These are phyloP conservation scores for Oikopleura dioica DNA, from an alignment of 23 tunicate genomes.

Conservation along the genomic window DNA sequence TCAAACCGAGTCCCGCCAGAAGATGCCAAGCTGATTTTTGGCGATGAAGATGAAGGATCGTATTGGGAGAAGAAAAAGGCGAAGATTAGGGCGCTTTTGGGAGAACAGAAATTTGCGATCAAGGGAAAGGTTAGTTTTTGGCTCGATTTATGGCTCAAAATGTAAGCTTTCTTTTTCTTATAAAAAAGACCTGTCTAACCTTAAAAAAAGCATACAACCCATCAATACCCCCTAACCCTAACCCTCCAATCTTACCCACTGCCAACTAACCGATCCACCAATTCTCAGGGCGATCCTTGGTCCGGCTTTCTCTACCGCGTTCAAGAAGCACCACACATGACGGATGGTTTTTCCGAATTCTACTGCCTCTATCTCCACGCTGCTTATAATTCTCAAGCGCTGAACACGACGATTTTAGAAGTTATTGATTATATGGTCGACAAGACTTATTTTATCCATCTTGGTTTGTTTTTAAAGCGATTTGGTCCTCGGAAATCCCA, in stretches of 20 bases:
- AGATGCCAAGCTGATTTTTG: background rate
- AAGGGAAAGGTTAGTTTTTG: background rate
- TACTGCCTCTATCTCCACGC: background rate
- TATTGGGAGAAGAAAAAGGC: background rate
- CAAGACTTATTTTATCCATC: background rate
- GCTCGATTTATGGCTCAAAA: too few relatives aligned
- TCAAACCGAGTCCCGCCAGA: background rate
- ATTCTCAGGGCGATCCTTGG: conserved; percentile 15
- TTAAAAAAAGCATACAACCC: too few relatives aligned
- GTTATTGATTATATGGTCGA: background rate
- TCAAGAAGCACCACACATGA: conserved; percentile 3
- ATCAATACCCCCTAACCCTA: too few relatives aligned
- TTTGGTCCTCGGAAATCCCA: too few relatives aligned
- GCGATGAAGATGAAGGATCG: background rate
- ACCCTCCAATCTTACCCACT: too few relatives aligned
- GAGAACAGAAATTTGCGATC: background rate
- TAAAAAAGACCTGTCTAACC: too few relatives aligned
- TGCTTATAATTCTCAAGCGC: background rate
- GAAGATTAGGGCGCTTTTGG: background rate
- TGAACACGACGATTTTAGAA: background rate
- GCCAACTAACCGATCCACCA: too few relatives aligned
- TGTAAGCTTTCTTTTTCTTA: too few relatives aligned
- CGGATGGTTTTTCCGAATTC: background rate
- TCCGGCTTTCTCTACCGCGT: conserved; percentile 4
- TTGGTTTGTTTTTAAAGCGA: too few relatives aligned